Percentiles rank a stretch among this genome's conserved stretches.
phyloP scores from a whole-genome alignment of 2,888 invertebrate genomes.

The Lepidochrysops patricia region DNA sequence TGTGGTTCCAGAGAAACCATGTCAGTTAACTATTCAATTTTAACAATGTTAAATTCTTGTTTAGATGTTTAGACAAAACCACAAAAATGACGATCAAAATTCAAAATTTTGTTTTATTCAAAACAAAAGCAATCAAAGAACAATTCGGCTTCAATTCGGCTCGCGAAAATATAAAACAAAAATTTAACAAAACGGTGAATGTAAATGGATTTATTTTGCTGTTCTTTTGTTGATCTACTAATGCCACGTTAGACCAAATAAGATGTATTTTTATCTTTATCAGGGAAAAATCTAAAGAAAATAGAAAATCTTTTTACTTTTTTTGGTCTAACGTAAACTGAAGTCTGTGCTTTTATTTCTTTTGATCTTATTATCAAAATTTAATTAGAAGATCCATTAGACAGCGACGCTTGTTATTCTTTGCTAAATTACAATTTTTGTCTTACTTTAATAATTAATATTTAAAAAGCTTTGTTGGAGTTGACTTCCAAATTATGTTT shows the following conservation, averaged over 20 bases:
- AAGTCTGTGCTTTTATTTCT: neutral
- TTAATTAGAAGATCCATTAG: neutral
- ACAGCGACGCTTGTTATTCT: neutral
- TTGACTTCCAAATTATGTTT: neutral
- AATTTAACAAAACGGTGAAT: neutral
- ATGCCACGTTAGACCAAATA: neutral
- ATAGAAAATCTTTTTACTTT: neutral
- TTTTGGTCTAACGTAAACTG: neutral
- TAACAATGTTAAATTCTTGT: constrained; percentile 11
- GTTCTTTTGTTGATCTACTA: neutral
- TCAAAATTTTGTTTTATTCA: neutral
- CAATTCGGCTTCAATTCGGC: neutral
- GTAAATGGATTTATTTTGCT: neutral
- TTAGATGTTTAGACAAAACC: neutral
- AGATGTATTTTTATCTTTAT: neutral
- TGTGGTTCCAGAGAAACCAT: neutral
- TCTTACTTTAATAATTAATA: neutral
- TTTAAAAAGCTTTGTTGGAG: neutral
- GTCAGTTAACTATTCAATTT: neutral
- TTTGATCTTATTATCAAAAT: neutral
- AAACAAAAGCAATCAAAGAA: neutral
- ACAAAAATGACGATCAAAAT: neutral
- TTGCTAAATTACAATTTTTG: neutral
- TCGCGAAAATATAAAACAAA: neutral
- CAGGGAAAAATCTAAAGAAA: too few relatives aligned